A percentile compares a stretch with the other conserved stretches of the same genome.
These are phyloP conservation scores for Formicarius rufipectus DNA, from an alignment of 2,113 vertebrate genomes.

Conservation along the genomic window DNA sequence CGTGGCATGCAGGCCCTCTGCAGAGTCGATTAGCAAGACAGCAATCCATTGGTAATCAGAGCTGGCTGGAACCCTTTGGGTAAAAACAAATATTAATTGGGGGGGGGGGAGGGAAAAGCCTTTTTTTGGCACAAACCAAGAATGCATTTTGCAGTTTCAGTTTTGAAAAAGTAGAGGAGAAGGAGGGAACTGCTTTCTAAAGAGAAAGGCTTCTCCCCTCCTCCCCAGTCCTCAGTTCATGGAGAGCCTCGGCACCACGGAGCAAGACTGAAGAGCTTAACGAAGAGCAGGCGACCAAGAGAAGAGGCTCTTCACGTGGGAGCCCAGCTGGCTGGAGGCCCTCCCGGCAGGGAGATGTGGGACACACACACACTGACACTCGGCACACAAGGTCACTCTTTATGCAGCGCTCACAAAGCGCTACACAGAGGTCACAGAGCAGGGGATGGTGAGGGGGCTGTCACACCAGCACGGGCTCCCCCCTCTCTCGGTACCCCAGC, in stretches of 20 bases:
- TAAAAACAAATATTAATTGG: background rate
- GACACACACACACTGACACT: background rate
- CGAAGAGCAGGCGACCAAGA: background rate
- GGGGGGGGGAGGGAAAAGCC: background rate
- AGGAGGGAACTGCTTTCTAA: background rate
- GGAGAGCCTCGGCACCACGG: fast-evolving
- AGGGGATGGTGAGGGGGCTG: background rate
- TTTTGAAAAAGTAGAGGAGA: background rate
- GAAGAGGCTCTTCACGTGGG: background rate
- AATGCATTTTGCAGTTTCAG: background rate
- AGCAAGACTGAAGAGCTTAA: background rate
- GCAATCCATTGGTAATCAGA: background rate
- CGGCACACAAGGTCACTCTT: background rate
- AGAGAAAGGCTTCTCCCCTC: background rate
- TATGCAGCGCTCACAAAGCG: background rate
- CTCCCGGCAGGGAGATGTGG: fast-evolving
- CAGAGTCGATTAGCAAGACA: background rate
- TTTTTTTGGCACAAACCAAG: background rate
- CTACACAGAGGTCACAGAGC: background rate
- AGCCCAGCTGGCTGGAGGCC: constrained; percentile 1
- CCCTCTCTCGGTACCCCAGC: background rate
- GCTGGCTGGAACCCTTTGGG: background rate
- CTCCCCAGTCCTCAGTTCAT: fast-evolving
- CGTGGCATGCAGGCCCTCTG: background rate
- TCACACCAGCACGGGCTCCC: background rate